These are phyloP conservation scores for Heliangelus exortis DNA, from an alignment of 2,797 vertebrate species.

Conservation along the genomic window DNA sequence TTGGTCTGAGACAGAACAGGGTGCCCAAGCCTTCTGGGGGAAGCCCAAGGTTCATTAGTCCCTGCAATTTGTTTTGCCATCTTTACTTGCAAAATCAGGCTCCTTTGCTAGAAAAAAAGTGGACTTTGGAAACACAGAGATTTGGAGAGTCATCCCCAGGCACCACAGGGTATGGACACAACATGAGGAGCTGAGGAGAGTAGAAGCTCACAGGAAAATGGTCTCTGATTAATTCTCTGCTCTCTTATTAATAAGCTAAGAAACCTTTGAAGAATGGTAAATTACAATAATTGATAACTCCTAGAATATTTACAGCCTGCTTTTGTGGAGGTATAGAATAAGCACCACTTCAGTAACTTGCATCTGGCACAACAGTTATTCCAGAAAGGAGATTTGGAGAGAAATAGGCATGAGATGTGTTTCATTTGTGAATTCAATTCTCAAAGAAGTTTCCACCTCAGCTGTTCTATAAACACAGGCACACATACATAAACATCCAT, in stretches of 20 bases:
- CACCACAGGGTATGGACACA: not conserved
- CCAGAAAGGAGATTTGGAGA: not conserved
- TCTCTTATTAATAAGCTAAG: not conserved
- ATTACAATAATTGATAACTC: not conserved
- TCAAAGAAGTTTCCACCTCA: not conserved
- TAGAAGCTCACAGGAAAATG: not conserved
- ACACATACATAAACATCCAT: not conserved
- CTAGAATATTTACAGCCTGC: not conserved
- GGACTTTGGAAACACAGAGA: not conserved
- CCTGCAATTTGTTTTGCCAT: not conserved
- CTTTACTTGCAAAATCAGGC: not conserved
- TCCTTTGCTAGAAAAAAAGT: not conserved
- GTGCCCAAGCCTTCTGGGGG: not conserved
- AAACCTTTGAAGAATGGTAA: not conserved
- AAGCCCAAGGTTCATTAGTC: not conserved
- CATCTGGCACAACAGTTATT: not conserved
- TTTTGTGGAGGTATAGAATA: not conserved
- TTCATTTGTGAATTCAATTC: not conserved
- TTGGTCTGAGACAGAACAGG: not conserved
- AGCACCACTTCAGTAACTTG: not conserved
- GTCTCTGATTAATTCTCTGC: fast-evolving
- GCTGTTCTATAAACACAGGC: not conserved
- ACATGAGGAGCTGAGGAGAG: not conserved
- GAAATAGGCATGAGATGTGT: not conserved
- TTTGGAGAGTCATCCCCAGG: not conserved